Conservation (phyloP, 2,888 invertebrate species). For the Caenorhabditis drosophilae region DNA sequence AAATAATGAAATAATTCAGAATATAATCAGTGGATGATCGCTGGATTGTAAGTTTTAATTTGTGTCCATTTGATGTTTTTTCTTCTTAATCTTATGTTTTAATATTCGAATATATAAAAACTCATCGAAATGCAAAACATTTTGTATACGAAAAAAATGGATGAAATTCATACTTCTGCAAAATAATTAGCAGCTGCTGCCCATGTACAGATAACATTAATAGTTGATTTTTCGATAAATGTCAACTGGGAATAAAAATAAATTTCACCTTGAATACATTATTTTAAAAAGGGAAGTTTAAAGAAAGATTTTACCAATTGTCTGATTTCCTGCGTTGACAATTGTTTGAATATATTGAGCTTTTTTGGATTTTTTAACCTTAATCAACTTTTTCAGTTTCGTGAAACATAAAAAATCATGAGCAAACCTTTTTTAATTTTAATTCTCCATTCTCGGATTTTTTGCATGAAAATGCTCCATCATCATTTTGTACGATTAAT, state of each 20-base stretch:
- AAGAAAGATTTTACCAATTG: constrained; percentile 12
- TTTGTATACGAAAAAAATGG: background rate
- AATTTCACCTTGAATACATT: constrained; percentile 62
- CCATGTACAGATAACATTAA: constrained; percentile 61
- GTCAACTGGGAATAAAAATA: constrained; percentile 54
- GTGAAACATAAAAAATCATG: too few relatives aligned
- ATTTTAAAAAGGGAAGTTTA: constrained; percentile 10
- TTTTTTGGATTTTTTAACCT: constrained; percentile 26
- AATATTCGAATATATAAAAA: background rate
- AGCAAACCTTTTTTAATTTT: constrained; percentile 39
- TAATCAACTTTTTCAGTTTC: too few relatives aligned
- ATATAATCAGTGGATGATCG: too few relatives aligned
- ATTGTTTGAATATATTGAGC: constrained; percentile 30
- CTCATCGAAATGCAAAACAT: too few relatives aligned
- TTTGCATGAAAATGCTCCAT: constrained; percentile 41
- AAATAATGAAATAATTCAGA: too few relatives aligned
- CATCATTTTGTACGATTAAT: constrained; percentile 53
- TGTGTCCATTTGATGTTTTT: too few relatives aligned
- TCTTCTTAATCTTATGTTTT: background rate
- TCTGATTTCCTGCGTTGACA: constrained; percentile 30
- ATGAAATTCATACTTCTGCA: constrained; percentile 47
- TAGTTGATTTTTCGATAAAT: constrained; percentile 44
- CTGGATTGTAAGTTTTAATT: too few relatives aligned
- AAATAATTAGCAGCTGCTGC: constrained; percentile 55
- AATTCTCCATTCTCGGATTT: constrained; percentile 43